Evolutionary conservation across 1,140 invertebrate species (phyloP).

Genomic region (Caenorhabditis elegans): WBcel235 BX284605.5:4599001-4599500

Average conservation of each 20-base stretch:
- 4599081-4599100: constrained; percentile 45
- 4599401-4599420: constrained; percentile 42
- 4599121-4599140: constrained; percentile 48
- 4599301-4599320: constrained; percentile 46
- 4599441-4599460: constrained; percentile 43
- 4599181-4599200: constrained; percentile 53
- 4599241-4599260: constrained; percentile 51
- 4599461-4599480: constrained; percentile 46
- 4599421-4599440: constrained; percentile 46
- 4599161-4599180: constrained; percentile 49
- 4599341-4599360: constrained; percentile 41
- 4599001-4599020: constrained; percentile 44
- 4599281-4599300: constrained; percentile 49
- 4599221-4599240: constrained; percentile 53
- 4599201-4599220: constrained; percentile 42
- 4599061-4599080: constrained; percentile 41
- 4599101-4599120: constrained; percentile 38
- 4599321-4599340: constrained; percentile 44
- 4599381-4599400: constrained; percentile 49
- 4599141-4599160: constrained; percentile 49
- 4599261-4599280: constrained; percentile 47
- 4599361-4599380: constrained; percentile 45
- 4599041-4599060: no score
- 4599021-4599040: background rate
- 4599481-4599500: constrained; percentile 42